A percentile compares a stretch with the other conserved stretches of the same genome.
Conservation (phyloP, 2,888 invertebrate genomes). For the Penaeus monodon region DNA sequence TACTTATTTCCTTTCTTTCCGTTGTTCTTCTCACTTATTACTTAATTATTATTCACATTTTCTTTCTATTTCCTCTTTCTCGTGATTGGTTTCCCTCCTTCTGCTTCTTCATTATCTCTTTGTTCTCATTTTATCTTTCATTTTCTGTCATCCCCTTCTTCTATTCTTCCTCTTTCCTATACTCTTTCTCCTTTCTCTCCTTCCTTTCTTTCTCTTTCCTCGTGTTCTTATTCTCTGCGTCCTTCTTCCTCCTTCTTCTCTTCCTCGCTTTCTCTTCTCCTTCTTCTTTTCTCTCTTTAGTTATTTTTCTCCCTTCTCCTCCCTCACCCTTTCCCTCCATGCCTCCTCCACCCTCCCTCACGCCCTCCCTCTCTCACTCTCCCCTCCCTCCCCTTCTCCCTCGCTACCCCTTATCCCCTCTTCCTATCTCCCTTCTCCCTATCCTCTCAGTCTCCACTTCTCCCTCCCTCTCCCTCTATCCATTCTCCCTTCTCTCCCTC, state of each 20-base stretch:
- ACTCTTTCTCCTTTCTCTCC: rapidly evolving
- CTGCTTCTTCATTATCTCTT: neutral
- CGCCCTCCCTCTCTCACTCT: too few relatives aligned
- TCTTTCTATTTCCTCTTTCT: too few relatives aligned
- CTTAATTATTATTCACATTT: too few relatives aligned
- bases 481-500: neutral
- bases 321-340: neutral
- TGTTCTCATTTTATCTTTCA: neutral
- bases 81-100: too few relatives aligned
- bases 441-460: neutral
- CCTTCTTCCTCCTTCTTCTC: too few relatives aligned
- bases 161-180: neutral
- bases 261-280: too few relatives aligned
- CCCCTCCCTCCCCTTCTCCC: neutral
- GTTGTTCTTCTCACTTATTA: too few relatives aligned
- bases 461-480: too few relatives aligned
- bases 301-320: neutral
- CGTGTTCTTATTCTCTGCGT: neutral
- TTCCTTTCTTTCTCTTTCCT: neutral
- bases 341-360: too few relatives aligned
- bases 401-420: too few relatives aligned
- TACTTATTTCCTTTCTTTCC: neutral
- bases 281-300: too few relatives aligned
- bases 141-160: neutral
- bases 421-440: neutral